These are phyloP conservation scores for Lagopus leucura DNA, from an alignment of 2,113 vertebrate genomes.

Conservation along the genomic window DNA sequence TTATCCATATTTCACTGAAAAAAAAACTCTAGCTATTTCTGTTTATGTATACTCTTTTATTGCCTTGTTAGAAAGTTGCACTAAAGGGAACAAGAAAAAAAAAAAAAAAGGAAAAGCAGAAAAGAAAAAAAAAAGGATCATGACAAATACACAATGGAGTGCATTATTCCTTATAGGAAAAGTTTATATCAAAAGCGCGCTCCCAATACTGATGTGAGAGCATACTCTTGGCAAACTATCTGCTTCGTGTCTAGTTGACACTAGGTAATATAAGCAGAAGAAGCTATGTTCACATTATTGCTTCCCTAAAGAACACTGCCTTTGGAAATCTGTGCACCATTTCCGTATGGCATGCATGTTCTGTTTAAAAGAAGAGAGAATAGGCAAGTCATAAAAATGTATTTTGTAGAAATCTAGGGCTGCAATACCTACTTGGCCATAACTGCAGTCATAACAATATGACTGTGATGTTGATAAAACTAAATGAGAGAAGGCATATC, in stretches of 20 bases:
- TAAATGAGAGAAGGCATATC: background rate
- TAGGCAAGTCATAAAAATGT: background rate
- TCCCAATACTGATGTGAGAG: fast-evolving
- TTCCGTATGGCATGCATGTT: background rate
- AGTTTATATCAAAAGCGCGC: background rate
- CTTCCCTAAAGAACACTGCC: background rate
- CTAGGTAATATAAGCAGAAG: background rate
- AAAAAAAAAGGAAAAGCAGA: background rate
- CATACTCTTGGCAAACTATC: fast-evolving
- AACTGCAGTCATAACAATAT: fast-evolving
- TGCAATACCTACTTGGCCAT: background rate
- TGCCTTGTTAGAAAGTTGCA: background rate
- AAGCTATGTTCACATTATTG: background rate
- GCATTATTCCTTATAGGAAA: background rate
- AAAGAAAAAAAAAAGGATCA: fast-evolving
- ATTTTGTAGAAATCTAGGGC: background rate
- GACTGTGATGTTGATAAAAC: background rate
- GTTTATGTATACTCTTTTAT: background rate
- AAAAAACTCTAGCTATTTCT: background rate
- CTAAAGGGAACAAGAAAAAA: background rate
- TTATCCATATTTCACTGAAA: background rate
- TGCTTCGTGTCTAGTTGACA: background rate
- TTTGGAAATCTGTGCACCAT: background rate
- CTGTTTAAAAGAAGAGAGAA: background rate
- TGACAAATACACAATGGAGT: background rate